phyloP scores from a whole-genome alignment of 2,888 invertebrate species.

The Nemotelus pantherinus region DNA sequence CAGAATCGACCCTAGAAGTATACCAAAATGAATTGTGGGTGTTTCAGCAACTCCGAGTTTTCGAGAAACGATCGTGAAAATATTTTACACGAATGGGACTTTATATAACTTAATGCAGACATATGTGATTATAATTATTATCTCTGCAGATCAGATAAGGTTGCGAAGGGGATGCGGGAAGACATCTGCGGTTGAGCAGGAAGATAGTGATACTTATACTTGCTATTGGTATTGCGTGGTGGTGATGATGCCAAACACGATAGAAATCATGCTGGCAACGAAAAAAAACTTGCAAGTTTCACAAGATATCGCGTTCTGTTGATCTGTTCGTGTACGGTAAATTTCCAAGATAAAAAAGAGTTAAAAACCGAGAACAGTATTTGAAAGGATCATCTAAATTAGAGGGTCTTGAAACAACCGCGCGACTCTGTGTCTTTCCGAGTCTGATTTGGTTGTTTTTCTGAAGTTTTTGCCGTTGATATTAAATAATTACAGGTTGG shows the following conservation, averaged over 20 bases:
- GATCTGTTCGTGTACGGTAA: slow-evolving; percentile 32
- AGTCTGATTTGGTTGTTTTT: no score
- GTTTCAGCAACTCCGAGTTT: slow-evolving; percentile 34
- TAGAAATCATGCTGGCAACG: slow-evolving; percentile 40
- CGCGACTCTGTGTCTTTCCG: background rate
- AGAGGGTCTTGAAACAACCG: slow-evolving; percentile 48
- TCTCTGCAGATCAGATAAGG: slow-evolving; percentile 38
- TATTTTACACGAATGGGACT: slow-evolving; percentile 39
- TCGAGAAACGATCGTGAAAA: slow-evolving; percentile 39
- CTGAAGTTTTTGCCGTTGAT: slow-evolving; percentile 20
- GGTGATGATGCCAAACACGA: slow-evolving; percentile 41
- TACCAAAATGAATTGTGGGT: slow-evolving; percentile 37
- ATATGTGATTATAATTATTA: slow-evolving; percentile 51
- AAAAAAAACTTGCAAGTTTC: slow-evolving; percentile 34
- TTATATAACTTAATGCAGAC: slow-evolving; percentile 48
- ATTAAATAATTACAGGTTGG: slow-evolving; percentile 49
- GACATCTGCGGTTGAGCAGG: no score
- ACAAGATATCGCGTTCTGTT: slow-evolving; percentile 24
- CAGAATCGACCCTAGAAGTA: background rate
- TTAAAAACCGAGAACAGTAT: slow-evolving; percentile 22
- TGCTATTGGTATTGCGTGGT: no score
- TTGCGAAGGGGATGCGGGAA: background rate
- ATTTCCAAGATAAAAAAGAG: slow-evolving; percentile 35
- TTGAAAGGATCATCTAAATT: slow-evolving; percentile 50
- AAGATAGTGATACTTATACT: no score